Evolutionary conservation across 30 jellyfish, hydroid and myxozoan species (phyloP), one percentile per base, ranked within the genome.

Genomic region (Cassiopea andromeda): DNA sequence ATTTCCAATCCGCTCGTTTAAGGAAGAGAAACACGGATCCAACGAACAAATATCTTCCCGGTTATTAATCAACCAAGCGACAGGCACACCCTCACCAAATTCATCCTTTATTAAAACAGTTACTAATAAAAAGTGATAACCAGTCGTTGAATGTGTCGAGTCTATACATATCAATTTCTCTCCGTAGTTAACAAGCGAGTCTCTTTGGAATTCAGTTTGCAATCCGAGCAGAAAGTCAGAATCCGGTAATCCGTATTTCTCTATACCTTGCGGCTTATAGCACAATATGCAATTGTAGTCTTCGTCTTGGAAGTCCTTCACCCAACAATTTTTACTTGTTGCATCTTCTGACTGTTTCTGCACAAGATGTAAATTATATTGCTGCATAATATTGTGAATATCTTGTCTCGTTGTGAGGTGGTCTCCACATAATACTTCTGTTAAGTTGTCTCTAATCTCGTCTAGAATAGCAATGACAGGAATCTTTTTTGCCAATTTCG

Each of bases 41-140:
- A 78, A 70, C 9, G 90, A 44, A 71, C 95, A 88, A n/a, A 88
- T 90, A 68, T 88, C 95, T 77, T 86, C 93, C 8, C 77, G 43
- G 47, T 88, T 88, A 8, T 91, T 13, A 44, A 88, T 88, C 10
- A 77, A 86, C 95, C 95, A 88, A 6, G 95, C 94, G 60, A 77
- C 94, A 45, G 94, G 86, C 44, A 87, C 81, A 16, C 94, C 94
- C 48, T 87, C 94, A 17, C 94, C 83, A 77, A 87, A 87, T 6
- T 78, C 94, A 76, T 87, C 90, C 58, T 87, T 87, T 5, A 77
- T 64, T 90, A 87, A 1, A 60, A 87, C 89, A 38, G 94, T 87
- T 18, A 87, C 85, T 4, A 86, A 75, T n/a, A 86, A 48, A 74
- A 86, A 75, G 67, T 84, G 19, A 12, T 60, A 82, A 5, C 88